A percentile compares a stretch with the other conserved stretches of the same genome.
These are phyloP conservation scores for Griposia aprilina DNA, from an alignment of 2,888 invertebrate species.

Conservation along the genomic window DNA sequence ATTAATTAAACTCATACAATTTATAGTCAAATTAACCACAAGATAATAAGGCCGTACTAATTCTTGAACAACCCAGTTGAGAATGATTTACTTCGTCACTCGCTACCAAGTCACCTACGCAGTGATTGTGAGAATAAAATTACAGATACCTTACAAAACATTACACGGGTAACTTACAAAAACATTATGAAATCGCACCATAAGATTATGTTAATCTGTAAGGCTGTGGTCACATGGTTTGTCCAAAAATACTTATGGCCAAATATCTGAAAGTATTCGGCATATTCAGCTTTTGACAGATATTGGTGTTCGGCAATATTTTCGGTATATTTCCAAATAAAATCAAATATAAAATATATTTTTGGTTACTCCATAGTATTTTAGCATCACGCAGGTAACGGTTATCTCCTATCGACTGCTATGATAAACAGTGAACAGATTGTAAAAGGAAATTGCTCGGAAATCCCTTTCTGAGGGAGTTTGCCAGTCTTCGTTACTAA, in stretches of 20 bases:
- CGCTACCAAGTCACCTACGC: slow-evolving; percentile 54
- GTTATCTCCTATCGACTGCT: background rate
- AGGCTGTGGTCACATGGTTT: slow-evolving; percentile 18
- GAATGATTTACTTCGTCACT: slow-evolving; percentile 43
- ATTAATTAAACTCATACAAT: slow-evolving; percentile 9
- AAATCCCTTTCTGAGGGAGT: background rate
- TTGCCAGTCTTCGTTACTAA: no score
- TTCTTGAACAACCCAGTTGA: slow-evolving; percentile 6
- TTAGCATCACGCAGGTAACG: no score
- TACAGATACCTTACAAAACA: slow-evolving; percentile 57
- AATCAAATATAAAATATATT: no score
- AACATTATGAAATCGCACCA: slow-evolving; percentile 46
- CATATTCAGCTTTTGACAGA: background rate
- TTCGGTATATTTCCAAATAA: background rate
- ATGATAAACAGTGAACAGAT: background rate
- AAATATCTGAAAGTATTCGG: background rate
- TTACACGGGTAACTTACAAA: slow-evolving; percentile 50
- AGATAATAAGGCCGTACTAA: slow-evolving; percentile 7
- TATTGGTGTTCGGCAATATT: background rate
- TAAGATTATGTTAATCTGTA: slow-evolving; percentile 52
- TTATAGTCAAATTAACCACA: slow-evolving; percentile 14
- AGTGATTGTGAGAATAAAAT: slow-evolving; percentile 45
- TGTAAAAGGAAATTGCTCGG: background rate
- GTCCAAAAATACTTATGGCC: background rate
- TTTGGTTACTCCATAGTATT: no score